Percentiles rank a stretch among this genome's conserved stretches.
Conservation (phyloP, 2,888 invertebrate genomes). For the Harmothoe impar region DNA sequence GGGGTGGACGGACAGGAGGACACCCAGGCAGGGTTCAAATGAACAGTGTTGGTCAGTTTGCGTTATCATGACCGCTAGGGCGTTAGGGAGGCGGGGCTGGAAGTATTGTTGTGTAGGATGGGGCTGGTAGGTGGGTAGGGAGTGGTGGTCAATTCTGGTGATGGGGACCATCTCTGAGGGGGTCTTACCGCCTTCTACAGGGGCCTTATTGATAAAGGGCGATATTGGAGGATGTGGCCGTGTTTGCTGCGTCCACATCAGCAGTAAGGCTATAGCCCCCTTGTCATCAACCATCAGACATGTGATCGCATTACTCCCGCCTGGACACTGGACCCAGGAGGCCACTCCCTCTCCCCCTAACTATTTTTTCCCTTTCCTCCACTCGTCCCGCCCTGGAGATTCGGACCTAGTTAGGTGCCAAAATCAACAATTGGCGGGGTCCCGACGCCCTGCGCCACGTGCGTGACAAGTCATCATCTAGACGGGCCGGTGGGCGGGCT, state of each 20-base stretch:
- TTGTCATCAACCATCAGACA: neutral
- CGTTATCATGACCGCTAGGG: neutral
- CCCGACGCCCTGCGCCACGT: neutral
- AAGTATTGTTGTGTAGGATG: neutral
- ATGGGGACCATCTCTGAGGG: too few species aligned
- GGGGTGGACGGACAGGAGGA: neutral
- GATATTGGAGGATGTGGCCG: conserved; percentile 5
- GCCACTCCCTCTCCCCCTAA: too few species aligned
- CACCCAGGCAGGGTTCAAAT: neutral
- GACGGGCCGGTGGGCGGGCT: neutral
- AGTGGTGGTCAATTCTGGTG: neutral
- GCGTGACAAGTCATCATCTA: conserved; percentile 50
- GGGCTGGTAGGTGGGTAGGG: neutral
- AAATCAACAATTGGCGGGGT: conserved; percentile 49
- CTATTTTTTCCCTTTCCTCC: neutral
- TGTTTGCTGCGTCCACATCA: conserved; percentile 1
- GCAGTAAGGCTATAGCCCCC: neutral
- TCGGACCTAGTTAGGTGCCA: conserved; percentile 46
- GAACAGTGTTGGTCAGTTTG: neutral
- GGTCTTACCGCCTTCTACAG: neutral
- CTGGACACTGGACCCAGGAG: neutral
- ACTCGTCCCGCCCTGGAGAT: neutral
- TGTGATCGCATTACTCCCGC: neutral
- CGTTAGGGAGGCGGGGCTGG: neutral
- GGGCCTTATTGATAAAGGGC: neutral